phyloP scores from a whole-genome alignment of 1,140 invertebrate species.

The Mya arenaria region DNA sequence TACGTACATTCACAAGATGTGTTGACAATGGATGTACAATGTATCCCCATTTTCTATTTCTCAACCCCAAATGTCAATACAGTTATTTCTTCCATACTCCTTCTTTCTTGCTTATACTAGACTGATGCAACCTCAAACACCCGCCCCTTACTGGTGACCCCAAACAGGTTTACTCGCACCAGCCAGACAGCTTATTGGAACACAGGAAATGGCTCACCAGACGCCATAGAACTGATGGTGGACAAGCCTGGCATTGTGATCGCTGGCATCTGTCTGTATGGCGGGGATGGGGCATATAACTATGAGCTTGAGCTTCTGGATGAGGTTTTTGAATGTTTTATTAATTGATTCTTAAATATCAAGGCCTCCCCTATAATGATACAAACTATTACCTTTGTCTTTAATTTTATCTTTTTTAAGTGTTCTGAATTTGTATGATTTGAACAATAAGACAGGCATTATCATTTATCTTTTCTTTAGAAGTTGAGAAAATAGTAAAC shows the following conservation, averaged over 20 bases:
- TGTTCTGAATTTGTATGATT: too few relatives aligned
- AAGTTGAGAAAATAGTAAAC: too few relatives aligned
- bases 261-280: slow-evolving; percentile 94
- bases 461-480: too few relatives aligned
- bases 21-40: neutral
- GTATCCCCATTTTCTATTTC: neutral
- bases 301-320: slow-evolving; percentile 96
- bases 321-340: slow-evolving; percentile 85
- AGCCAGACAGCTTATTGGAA: slow-evolving; percentile 97
- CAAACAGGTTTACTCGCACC: slow-evolving; percentile 93
- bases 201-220: slow-evolving; percentile 97
- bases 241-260: slow-evolving; percentile 94
- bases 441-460: too few relatives aligned
- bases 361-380: too few relatives aligned
- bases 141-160: slow-evolving; percentile 88
- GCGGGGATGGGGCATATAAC: slow-evolving; percentile 85
- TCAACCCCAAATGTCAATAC: neutral
- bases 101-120: too few relatives aligned
- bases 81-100: too few relatives aligned
- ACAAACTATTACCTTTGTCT: too few relatives aligned
- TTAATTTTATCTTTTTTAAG: too few relatives aligned
- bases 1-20: too few relatives aligned
- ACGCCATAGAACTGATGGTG: slow-evolving; percentile 97
- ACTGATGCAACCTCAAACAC: slow-evolving; percentile 73
- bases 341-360: too few relatives aligned